Percentiles rank a stretch among this genome's conserved stretches.
phyloP scores from a whole-genome alignment of 2,888 invertebrate genomes.

The Drosophila paranaensis region DNA sequence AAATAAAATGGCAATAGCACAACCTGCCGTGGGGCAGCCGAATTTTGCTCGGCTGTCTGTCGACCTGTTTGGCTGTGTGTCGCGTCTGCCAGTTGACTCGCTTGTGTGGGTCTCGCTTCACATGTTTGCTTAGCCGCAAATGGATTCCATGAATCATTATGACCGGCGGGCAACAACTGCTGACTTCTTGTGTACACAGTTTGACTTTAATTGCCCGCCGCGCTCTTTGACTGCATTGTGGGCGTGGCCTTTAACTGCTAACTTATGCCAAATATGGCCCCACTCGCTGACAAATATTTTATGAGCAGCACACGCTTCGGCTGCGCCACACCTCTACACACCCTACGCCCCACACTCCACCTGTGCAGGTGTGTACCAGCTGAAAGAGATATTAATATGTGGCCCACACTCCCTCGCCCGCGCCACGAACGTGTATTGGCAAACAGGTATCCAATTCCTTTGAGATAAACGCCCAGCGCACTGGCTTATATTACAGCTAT shows the following conservation, averaged over 20 bases:
- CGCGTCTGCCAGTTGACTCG: not conserved
- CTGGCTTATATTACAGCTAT: not conserved
- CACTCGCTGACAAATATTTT: conserved; percentile 48
- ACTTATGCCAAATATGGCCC: conserved; percentile 36
- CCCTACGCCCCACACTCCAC: no score
- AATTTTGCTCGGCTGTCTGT: not conserved
- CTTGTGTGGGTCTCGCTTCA: conserved; percentile 24
- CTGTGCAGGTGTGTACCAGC: conserved; percentile 16
- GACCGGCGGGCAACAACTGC: conserved; percentile 43
- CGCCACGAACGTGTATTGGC: not conserved
- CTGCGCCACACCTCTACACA: conserved; percentile 15
- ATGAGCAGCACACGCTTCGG: conserved; percentile 32
- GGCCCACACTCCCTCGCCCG: not conserved
- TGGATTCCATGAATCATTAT: conserved; percentile 61
- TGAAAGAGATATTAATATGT: conserved; percentile 32
- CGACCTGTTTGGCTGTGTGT: conserved; percentile 6
- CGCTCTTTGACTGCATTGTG: conserved; percentile 24
- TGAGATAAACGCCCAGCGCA: conserved; percentile 14
- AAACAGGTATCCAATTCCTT: conserved; percentile 9
- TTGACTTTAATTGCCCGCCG: conserved; percentile 58
- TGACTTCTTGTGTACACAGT: conserved; percentile 47
- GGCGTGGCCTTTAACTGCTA: conserved; percentile 30
- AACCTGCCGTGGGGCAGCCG: conserved; percentile 34
- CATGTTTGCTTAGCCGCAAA: conserved; percentile 58
- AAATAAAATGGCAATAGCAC: conserved; percentile 43